These are phyloP conservation scores for Araneus ventricosus DNA, from an alignment of 1,140 invertebrate genomes.

Conservation along the genomic window DNA sequence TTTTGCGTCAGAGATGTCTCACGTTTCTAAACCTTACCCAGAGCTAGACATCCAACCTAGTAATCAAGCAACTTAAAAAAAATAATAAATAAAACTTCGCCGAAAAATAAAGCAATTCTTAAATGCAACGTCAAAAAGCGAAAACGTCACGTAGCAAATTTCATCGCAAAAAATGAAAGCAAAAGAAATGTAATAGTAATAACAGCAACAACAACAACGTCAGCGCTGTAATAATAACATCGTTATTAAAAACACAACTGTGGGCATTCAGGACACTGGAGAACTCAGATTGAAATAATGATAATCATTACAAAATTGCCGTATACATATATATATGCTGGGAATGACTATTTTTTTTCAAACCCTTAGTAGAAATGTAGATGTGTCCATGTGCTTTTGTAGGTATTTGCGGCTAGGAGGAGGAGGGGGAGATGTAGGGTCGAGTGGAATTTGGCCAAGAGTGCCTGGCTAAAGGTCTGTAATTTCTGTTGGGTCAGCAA, in stretches of 20 bases:
- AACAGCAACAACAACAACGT: background rate
- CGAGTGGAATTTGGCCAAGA: background rate
- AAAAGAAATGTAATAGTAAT: background rate
- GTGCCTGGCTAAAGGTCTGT: background rate
- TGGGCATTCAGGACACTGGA: background rate
- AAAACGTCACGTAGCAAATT: background rate
- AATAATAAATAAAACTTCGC: background rate
- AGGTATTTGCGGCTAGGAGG: background rate
- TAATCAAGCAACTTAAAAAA: background rate
- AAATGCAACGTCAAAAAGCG: background rate
- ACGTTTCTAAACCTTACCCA: too few relatives aligned
- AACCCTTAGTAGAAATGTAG: background rate
- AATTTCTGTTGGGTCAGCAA: slow-evolving; percentile 36
- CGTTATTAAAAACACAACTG: slow-evolving; percentile 30
- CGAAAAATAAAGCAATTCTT: background rate
- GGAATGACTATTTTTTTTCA: background rate
- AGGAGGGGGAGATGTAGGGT: background rate
- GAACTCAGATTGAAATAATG: slow-evolving; percentile 13
- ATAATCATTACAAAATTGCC: slow-evolving; percentile 29
- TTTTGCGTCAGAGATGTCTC: too few relatives aligned
- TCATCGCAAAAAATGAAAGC: background rate
- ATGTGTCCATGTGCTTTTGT: slow-evolving; percentile 10
- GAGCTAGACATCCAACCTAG: background rate
- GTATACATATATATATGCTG: background rate
- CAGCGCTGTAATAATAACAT: slow-evolving; percentile 2